phyloP scores from a whole-genome alignment of 2,797 vertebrate genomes.

The Nasua narica region DNA sequence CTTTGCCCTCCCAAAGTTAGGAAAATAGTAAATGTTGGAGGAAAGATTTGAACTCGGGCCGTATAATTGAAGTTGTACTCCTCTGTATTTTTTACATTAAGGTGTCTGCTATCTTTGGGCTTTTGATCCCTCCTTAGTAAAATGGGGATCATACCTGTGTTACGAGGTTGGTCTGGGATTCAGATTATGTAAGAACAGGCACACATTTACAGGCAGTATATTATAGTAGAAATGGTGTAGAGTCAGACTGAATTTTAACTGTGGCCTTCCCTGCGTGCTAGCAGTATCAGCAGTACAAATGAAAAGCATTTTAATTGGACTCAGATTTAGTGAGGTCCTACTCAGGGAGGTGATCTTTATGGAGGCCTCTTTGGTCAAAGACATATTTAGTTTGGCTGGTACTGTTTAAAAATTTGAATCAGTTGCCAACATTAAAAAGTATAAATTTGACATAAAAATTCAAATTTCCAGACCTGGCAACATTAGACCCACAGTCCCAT shows the following conservation, averaged over 20 bases:
- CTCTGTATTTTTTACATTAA: not conserved
- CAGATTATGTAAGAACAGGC: not conserved
- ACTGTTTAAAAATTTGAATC: not conserved
- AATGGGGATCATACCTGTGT: not conserved
- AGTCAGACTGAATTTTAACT: not conserved
- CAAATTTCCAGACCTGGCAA: not conserved
- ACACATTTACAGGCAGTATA: not conserved
- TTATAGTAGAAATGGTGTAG: not conserved
- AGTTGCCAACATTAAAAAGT: slow-evolving; percentile 14
- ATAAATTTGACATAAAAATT: slow-evolving; percentile 36
- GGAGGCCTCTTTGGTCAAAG: not conserved
- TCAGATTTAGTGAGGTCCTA: not conserved
- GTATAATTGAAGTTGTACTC: not conserved
- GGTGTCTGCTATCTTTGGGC: not conserved
- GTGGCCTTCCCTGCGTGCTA: not conserved
- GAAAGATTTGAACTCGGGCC: not conserved
- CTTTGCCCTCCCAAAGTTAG: not conserved
- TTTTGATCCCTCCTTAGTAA: not conserved
- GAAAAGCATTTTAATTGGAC: not conserved
- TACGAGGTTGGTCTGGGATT: not conserved
- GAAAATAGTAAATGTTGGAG: not conserved
- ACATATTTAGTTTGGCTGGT: not conserved
- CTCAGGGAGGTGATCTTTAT: not conserved
- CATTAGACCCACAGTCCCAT: not conserved
- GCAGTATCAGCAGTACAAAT: not conserved